Percentiles rank a stretch among this genome's conserved stretches.
Evolutionary conservation across 2,888 invertebrate species (phyloP).

Genomic region (Strigamia crassipes): DNA sequence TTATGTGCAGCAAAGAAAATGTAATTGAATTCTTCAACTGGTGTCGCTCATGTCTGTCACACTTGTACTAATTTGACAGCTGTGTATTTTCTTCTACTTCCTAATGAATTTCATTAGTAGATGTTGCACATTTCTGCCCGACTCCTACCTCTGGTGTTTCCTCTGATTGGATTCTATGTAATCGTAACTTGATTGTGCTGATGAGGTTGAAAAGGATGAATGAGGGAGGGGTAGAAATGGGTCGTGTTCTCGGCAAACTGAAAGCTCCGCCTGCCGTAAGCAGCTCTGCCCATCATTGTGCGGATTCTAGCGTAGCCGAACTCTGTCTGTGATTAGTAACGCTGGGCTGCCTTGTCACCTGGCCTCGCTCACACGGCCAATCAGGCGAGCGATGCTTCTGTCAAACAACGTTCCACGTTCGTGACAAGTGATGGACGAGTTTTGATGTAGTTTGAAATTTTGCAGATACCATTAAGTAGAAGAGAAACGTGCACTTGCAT

Average conservation of each 20-base stretch:
- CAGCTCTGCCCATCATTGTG: constrained; percentile 35
- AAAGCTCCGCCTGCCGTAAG: constrained; percentile 33
- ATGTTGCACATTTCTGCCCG: constrained; percentile 32
- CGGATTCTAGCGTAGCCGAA: constrained; percentile 25
- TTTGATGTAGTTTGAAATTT: constrained; percentile 7
- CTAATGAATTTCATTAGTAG: constrained; percentile 42
- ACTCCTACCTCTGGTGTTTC: constrained; percentile 28
- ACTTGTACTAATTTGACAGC: constrained; percentile 40
- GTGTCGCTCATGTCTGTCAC: constrained; percentile 25
- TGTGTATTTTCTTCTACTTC: constrained; percentile 25
- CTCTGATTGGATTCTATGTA: constrained; percentile 36
- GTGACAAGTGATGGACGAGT: constrained; percentile 39
- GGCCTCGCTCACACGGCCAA: constrained; percentile 42
- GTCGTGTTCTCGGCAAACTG: neutral
- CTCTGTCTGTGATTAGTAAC: constrained; percentile 37
- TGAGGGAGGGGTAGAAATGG: constrained; percentile 3
- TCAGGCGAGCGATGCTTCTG: constrained; percentile 28
- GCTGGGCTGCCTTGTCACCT: constrained; percentile 40
- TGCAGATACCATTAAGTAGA: neutral
- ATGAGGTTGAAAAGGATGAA: constrained; percentile 27
- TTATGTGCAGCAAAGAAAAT: neutral
- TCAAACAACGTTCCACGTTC: constrained; percentile 3
- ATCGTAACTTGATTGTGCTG: constrained; percentile 42
- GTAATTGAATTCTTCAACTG: constrained; percentile 23
- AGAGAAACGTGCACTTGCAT: neutral